phyloP scores from a whole-genome alignment of 2,888 invertebrate species.

The Cataglyphis cursor region DNA sequence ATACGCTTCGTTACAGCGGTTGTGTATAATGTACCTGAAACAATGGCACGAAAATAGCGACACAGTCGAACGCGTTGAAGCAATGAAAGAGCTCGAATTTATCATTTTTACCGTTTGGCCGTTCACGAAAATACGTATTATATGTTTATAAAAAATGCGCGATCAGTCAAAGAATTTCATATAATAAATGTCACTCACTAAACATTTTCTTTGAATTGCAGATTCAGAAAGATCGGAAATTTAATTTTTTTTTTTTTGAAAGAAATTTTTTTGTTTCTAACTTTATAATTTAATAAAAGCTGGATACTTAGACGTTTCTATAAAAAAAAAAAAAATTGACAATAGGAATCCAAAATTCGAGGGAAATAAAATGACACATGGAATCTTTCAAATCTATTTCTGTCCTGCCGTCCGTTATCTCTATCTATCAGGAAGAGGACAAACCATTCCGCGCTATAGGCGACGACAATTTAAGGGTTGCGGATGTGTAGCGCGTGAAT shows the following conservation, averaged over 20 bases:
- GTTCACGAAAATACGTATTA: background rate
- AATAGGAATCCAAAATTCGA: background rate
- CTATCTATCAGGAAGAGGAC: slow-evolving; percentile 71
- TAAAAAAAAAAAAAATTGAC: background rate
- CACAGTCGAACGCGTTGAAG: background rate
- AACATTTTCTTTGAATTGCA: background rate
- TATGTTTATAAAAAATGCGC: background rate
- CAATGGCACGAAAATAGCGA: slow-evolving; percentile 27
- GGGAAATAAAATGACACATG: background rate
- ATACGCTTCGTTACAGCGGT: slow-evolving; percentile 20
- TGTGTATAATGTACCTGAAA: slow-evolving; percentile 18
- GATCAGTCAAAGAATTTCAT: background rate
- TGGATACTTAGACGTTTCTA: background rate
- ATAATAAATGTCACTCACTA: background rate
- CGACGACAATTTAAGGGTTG: slow-evolving; percentile 71
- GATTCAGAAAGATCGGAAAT: background rate
- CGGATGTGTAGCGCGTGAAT: slow-evolving; percentile 69
- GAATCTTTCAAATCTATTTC: slow-evolving; percentile 61
- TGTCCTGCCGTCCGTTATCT: slow-evolving; percentile 66
- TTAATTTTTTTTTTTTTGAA: background rate
- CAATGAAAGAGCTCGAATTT: slow-evolving; percentile 12
- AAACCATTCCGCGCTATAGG: slow-evolving; percentile 58
- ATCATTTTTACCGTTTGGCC: background rate
- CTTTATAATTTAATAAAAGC: background rate
- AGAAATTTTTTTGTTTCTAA: background rate